phyloP scores from a whole-genome alignment of 2,113 vertebrate species.

The Accipiter virgatus region DNA sequence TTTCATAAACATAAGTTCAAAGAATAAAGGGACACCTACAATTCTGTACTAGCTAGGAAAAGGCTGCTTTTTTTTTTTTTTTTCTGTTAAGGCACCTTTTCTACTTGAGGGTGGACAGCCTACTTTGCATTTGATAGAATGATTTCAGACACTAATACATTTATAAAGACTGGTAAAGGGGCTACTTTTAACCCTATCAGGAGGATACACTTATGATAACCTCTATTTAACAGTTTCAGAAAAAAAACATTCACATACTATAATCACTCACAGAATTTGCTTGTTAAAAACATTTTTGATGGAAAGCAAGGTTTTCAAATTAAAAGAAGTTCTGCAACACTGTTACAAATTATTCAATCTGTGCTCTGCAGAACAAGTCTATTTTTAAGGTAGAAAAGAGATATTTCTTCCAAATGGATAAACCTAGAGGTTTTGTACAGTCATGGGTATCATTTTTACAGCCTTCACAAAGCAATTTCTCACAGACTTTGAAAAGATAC shows the following conservation, averaged over 20 bases:
- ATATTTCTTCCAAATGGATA: conserved; percentile 1
- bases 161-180: neutral
- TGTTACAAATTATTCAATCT: conserved; percentile 42
- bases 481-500: neutral
- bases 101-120: neutral
- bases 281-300: neutral
- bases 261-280: neutral
- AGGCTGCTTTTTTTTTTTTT: neutral
- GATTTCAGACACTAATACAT: neutral
- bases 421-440: neutral
- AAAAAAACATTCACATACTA: neutral
- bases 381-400: conserved; percentile 53
- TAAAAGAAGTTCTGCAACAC: conserved; percentile 29
- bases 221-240: neutral
- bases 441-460: neutral
- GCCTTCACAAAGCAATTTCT: neutral
- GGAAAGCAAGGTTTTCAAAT: conserved; percentile 40
- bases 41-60: neutral
- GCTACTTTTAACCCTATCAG: neutral
- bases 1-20: neutral
- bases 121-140: neutral
- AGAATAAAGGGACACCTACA: neutral
- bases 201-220: neutral
- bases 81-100: neutral
- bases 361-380: conserved; percentile 41